Evolutionary conservation across 1,140 invertebrate genomes (phyloP).

Genomic region (Drosophila azteca): DNA sequence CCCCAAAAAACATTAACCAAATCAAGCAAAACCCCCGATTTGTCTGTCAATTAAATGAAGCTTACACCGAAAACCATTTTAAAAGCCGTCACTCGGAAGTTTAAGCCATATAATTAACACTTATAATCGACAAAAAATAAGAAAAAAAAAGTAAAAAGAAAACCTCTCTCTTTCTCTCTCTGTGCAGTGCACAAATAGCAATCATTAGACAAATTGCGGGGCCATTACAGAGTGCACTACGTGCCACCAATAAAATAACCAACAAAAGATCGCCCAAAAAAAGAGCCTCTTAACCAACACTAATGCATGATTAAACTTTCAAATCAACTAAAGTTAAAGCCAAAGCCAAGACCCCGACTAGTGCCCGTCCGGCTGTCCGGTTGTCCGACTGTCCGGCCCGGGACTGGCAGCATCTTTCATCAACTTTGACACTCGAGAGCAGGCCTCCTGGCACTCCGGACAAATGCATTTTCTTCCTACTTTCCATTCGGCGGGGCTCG

Average conservation of each 20-base stretch:
- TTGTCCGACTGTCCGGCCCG: too few relatives aligned
- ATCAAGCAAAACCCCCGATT: conserved; percentile 14
- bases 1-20: conserved; percentile 16
- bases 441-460: conserved; percentile 4
- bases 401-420: conserved; percentile 43
- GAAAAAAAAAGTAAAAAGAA: conserved; percentile 19
- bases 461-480: conserved; percentile 39
- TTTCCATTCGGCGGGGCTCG: conserved; percentile 30
- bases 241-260: conserved; percentile 37
- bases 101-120: conserved; percentile 50
- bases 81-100: conserved; percentile 36
- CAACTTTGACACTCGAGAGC: conserved; percentile 66
- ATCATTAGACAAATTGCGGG: conserved; percentile 60
- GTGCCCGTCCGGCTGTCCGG: too few relatives aligned
- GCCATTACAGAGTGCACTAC: conserved; percentile 58
- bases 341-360: conserved; percentile 23
- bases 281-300: conserved; percentile 51
- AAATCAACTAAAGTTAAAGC: conserved; percentile 61
- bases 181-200: conserved; percentile 55
- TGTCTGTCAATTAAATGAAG: conserved; percentile 40
- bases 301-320: conserved; percentile 66
- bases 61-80: conserved; percentile 30
- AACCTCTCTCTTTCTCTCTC: conserved; percentile 17
- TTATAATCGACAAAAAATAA: conserved; percentile 55
- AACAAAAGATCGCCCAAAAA: conserved; percentile 50